Conservation (phyloP, 2,797 vertebrate species). For the Gobio occitaniae region DNA sequence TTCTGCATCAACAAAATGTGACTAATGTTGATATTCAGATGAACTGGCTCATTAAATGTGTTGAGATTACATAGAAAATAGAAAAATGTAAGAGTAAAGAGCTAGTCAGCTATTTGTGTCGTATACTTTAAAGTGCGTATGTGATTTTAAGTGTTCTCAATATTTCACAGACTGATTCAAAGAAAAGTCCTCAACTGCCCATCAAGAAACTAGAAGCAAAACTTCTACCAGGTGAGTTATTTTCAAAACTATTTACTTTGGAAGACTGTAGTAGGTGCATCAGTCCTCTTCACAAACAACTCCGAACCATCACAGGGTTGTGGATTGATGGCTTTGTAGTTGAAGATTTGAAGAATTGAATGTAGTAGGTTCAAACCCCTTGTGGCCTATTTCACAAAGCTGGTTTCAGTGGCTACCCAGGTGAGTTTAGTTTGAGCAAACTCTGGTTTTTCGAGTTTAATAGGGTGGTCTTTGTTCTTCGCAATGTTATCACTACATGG, state of each 20-base stretch:
- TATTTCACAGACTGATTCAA: conserved; percentile 81
- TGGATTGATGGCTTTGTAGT: background rate
- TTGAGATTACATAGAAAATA: background rate
- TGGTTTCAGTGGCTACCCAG: background rate
- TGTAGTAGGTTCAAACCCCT: background rate
- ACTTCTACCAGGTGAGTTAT: conserved; percentile 88
- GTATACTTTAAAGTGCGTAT: background rate
- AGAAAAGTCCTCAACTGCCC: conserved; percentile 82
- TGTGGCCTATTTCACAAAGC: background rate
- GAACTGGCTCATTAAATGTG: background rate
- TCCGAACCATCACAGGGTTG: background rate
- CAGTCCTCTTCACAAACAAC: background rate
- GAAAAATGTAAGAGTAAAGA: background rate
- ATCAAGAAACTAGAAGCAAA: conserved; percentile 92
- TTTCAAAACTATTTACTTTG: background rate
- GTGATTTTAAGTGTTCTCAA: conserved; percentile 13
- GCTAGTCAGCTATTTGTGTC: background rate
- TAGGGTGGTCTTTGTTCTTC: background rate
- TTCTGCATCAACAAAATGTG: background rate
- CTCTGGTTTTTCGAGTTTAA: background rate
- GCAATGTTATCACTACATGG: background rate
- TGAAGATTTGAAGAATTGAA: background rate
- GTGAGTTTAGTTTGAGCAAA: background rate
- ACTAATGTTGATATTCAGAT: background rate
- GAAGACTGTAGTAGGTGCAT: background rate